Evolutionary conservation across 2,113 vertebrate genomes (phyloP).

Genomic region (Vulpes vulpes): DNA sequence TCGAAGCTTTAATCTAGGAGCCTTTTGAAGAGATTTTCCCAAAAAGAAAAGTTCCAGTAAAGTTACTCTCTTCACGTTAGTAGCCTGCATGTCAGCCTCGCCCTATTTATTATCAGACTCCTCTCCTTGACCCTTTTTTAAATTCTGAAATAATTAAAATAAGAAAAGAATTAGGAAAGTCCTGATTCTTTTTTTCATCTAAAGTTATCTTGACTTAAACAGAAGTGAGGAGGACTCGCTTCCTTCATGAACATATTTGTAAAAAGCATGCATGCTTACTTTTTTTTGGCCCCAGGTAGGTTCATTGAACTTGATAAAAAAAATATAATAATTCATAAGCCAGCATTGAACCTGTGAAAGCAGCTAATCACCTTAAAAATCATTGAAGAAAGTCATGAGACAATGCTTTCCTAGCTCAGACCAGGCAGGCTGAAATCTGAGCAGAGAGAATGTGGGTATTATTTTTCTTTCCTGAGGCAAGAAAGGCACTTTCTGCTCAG

Average conservation of each 20-base stretch:
- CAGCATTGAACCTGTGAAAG: not conserved
- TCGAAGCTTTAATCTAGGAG: constrained; percentile 88
- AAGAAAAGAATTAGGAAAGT: not conserved
- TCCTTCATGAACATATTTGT: not conserved
- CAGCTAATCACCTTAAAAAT: not conserved
- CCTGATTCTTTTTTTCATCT: not conserved
- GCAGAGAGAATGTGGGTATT: not conserved
- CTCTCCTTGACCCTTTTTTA: constrained; percentile 83
- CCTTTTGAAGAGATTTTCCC: constrained; percentile 88
- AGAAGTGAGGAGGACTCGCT: not conserved
- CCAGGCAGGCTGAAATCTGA: not conserved
- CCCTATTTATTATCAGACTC: constrained; percentile 86
- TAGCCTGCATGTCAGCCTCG: constrained; percentile 83
- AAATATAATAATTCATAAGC: not conserved
- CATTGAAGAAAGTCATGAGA: not conserved
- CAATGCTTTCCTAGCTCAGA: not conserved
- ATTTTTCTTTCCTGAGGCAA: not conserved
- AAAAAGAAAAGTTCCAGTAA: constrained; percentile 88
- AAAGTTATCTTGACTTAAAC: constrained; percentile 74
- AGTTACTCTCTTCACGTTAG: constrained; percentile 86
- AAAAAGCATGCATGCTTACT: not conserved
- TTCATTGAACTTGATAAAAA: not conserved
- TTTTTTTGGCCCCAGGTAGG: not conserved
- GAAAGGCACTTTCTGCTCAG: not conserved
- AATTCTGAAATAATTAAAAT: constrained; percentile 61